Base-by-base conservation (phyloP, 2,888 invertebrate species). In the Cerceris rybyensis region DNA sequence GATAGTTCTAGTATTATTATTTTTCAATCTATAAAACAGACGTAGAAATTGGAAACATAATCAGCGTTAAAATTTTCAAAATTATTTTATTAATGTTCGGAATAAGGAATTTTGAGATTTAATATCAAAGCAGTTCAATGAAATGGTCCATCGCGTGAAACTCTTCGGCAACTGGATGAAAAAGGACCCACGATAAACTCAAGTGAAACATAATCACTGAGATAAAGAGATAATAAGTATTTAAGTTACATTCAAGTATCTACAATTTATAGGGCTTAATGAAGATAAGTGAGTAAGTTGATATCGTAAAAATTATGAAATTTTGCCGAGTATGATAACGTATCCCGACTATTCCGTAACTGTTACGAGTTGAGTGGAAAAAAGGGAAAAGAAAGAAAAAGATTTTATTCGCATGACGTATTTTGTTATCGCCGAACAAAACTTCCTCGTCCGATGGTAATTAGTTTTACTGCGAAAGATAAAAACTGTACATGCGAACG, bases 361-460 rank as follows among this genome's bases (percentile, higher is more conserved):
- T 28, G 17, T 11, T 11, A 11, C 17, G 55, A 28, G 1, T 14
- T 42, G 14, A 28, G 1, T 14, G 49, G 14, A 28, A 17, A 28
- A 14, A 54, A 41, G 46, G 14, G n/a, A 16, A 7, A 16, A 60
- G 28, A 28, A 28, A 28, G 28, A 28, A 28, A 28, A 28, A 28
- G 28, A 28, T 28, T 55, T 50, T 54, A 28, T 43, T 63, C 49
- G 43, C 1, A n/a, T 49, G 49, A 28, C n/a, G 49, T 13, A 9
- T 46, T 54, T 46, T 7, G 28, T 58, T 64, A 76, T 68, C 54
- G 70, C 28, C 9, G n/a, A 42, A 49, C 43, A 6, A 58, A 41
- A 50, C 55, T 64, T 73, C 64, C 64, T 60, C 57, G 17, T 52
- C 8, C 60, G 46, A 67, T 11, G 63, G 1, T 43, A 64, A 74